A percentile compares a stretch with the other conserved stretches of the same genome.
Conservation (phyloP, 2,797 vertebrate species). For the Chromis chromis region DNA sequence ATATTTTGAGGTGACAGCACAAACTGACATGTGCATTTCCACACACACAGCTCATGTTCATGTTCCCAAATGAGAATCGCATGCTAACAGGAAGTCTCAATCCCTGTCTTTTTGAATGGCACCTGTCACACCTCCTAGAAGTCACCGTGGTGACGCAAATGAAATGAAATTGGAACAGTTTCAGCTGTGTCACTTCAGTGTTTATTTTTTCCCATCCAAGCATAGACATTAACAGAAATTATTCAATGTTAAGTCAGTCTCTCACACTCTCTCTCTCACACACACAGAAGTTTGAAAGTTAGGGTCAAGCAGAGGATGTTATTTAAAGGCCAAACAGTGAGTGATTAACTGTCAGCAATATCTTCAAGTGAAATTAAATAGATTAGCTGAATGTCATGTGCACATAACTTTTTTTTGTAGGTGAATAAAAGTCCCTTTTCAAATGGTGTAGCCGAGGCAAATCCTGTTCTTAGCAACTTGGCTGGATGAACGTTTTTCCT, state of each 20-base stretch:
- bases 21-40: background rate
- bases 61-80: background rate
- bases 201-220: conserved; percentile 16
- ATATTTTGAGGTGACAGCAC: background rate
- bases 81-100: background rate
- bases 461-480: conserved; percentile 2
- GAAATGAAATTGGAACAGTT: conserved; percentile 1
- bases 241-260: background rate
- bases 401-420: conserved; percentile 14
- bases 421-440: conserved; percentile 8
- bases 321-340: conserved; percentile 10
- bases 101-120: background rate
- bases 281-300: background rate
- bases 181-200: background rate
- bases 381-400: conserved; percentile 2
- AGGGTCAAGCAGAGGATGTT: background rate
- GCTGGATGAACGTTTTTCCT: conserved; percentile 14
- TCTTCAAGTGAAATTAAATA: conserved; percentile 6
- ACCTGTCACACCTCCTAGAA: background rate
- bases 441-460: conserved; percentile 10
- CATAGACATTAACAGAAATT: conserved; percentile 7
- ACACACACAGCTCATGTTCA: background rate
- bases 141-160: background rate
- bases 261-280: background rate
- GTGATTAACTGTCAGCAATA: conserved; percentile 18